Percentiles rank a stretch among this genome's conserved stretches.
Evolutionary conservation across 2,113 vertebrate genomes (phyloP).

Genomic region (Morone saxatilis): DNA sequence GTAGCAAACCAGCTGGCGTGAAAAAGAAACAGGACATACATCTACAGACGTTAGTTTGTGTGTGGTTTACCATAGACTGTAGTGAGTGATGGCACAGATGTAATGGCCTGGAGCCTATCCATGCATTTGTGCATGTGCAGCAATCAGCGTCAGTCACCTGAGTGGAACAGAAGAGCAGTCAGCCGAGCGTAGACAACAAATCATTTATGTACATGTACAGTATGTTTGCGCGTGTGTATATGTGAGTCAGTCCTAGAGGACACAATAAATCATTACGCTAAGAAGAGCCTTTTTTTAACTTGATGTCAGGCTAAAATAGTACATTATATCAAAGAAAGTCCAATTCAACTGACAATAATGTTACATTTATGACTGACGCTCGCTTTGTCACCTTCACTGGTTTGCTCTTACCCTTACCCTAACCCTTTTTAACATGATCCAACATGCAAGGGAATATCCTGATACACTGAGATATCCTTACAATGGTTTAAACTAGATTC

Average conservation of each 20-base stretch:
- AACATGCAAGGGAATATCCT: not conserved
- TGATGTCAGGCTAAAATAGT: not conserved
- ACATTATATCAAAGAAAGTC: not conserved
- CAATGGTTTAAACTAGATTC: not conserved
- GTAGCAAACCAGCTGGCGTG: not conserved
- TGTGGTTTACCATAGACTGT: conserved; percentile 1
- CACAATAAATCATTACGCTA: not conserved
- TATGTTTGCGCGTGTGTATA: not conserved
- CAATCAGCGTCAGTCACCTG: conserved; percentile 56
- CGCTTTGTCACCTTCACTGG: no score
- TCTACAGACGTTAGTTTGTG: conserved; percentile 5
- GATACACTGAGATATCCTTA: not conserved
- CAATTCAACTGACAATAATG: conserved; percentile 5
- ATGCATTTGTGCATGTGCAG: conserved; percentile 45
- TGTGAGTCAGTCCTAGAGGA: not conserved
- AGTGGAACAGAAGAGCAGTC: conserved; percentile 37
- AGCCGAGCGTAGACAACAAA: conserved; percentile 31
- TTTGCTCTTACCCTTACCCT: no score
- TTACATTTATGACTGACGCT: not conserved
- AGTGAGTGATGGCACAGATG: conserved; percentile 57
- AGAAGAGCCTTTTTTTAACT: no score
- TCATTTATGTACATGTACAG: conserved; percentile 26
- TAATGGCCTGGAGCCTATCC: conserved; percentile 49
- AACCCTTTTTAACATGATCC: not conserved
- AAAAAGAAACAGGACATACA: conserved; percentile 2